Conservation (phyloP, 2,797 vertebrate species). For the Pangasius larnaudii region DNA sequence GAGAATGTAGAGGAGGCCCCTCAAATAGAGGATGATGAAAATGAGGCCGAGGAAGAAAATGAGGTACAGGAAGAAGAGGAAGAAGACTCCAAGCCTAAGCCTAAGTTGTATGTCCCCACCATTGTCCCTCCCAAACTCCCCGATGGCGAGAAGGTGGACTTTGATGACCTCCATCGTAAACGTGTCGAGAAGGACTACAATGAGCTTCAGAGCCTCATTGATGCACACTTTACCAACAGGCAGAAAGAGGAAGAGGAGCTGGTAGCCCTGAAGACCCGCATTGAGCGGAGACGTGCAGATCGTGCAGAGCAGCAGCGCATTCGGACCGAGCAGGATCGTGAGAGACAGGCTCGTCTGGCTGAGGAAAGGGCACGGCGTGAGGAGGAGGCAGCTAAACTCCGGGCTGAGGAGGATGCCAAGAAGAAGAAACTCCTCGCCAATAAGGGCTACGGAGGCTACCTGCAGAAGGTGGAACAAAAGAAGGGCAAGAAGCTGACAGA, state of each 20-base stretch:
- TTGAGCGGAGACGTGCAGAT: slow-evolving; percentile 75
- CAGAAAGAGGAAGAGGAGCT: slow-evolving; percentile 85
- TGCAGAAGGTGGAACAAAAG: slow-evolving; percentile 81
- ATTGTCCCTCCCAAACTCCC: slow-evolving; percentile 80
- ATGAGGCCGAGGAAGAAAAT: slow-evolving; percentile 41
- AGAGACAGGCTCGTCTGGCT: slow-evolving; percentile 66
- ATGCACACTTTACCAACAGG: slow-evolving; percentile 77
- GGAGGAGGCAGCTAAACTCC: slow-evolving; percentile 75
- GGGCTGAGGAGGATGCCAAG: slow-evolving; percentile 79
- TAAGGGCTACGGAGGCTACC: slow-evolving; percentile 79
- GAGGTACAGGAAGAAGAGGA: slow-evolving; percentile 47
- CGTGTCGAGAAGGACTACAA: slow-evolving; percentile 80
- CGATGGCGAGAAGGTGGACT: slow-evolving; percentile 81
- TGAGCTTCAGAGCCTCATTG: slow-evolving; percentile 80
- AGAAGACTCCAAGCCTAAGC: slow-evolving; percentile 67
- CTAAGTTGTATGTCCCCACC: slow-evolving; percentile 73
- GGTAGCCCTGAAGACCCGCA: slow-evolving; percentile 72
- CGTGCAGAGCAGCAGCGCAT: slow-evolving; percentile 76
- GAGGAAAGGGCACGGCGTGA: slow-evolving; percentile 76
- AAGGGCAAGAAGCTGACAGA: slow-evolving; percentile 81
- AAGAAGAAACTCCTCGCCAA: slow-evolving; percentile 81
- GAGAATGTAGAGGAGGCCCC: slow-evolving; percentile 50
- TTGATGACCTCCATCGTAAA: slow-evolving; percentile 83
- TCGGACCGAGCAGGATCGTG: slow-evolving; percentile 71
- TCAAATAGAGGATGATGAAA: slow-evolving; percentile 47